Conservation (phyloP, 1,140 invertebrate genomes). For the Cheumatopsyche charites region DNA sequence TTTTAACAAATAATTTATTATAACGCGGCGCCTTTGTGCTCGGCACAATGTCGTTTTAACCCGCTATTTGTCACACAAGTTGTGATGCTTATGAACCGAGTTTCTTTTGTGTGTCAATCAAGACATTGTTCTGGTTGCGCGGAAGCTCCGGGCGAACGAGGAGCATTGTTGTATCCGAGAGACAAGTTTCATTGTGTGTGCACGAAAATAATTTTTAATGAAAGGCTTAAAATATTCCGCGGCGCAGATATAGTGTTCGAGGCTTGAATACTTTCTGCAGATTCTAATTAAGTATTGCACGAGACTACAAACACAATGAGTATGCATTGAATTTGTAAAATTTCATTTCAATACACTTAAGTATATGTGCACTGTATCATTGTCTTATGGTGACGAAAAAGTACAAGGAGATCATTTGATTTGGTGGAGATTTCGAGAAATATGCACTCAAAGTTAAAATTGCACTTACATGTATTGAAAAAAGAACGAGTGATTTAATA, state of each 20-base stretch:
- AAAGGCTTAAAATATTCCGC: slow-evolving; percentile 20
- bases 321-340: too few species aligned
- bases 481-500: too few species aligned
- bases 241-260: background rate
- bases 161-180: background rate
- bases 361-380: too few species aligned
- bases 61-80: slow-evolving; percentile 29
- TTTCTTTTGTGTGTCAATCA: slow-evolving; percentile 38
- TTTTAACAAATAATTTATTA: background rate
- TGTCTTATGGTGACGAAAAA: too few species aligned
- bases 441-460: too few species aligned
- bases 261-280: too few species aligned
- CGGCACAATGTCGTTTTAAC: slow-evolving; percentile 18
- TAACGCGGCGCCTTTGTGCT: background rate
- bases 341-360: too few species aligned
- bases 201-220: slow-evolving; percentile 28
- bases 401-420: too few species aligned
- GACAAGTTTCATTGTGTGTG: slow-evolving; percentile 8
- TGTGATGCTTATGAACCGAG: slow-evolving; percentile 32
- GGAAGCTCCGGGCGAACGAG: slow-evolving; percentile 13
- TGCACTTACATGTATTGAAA: too few species aligned
- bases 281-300: too few species aligned
- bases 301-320: too few species aligned
- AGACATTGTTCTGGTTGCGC: slow-evolving; percentile 13
- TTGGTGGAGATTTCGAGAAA: too few species aligned